Base-by-base conservation (phyloP, 2,888 invertebrate genomes). In the Homarus gammarus region DNA sequence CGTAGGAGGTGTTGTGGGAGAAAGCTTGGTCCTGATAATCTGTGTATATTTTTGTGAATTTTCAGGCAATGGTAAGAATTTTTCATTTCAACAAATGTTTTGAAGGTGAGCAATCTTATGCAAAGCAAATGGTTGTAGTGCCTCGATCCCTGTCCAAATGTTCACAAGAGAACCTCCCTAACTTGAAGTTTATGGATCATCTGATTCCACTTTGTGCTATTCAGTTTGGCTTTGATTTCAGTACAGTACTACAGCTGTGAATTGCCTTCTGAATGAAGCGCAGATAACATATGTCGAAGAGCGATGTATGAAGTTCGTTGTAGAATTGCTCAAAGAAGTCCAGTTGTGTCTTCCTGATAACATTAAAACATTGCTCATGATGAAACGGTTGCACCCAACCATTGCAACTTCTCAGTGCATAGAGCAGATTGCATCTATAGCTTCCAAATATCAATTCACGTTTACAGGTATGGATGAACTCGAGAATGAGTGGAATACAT, bases 381-480 rank as follows among this genome's bases (percentile, higher is more conserved):
- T 72, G 27, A 72, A 72, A 0, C 33, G 36, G 27, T 31, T 31
- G 31, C 2, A 51, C n/a, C n/a, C n/a, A 68, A 68, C 15, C 68
- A 68, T 68, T 72, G 72, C 72, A 72, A 72, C 33, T 72, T 72
- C 36, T 72, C 27, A 72, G 72, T 72, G 72, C 6, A 33, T 31
- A 72, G 72, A 33, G 33, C 27, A 72, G 27, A 33, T 72, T 72
- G 27, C 72, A 72, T 27, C 31, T 12, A 72, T 27, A 72, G 33
- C 72, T 72, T n/a, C 72, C 72, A 72, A 72, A 33, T 72, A 72
- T 72, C 36, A 33, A 33, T 72, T 33, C 72, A 72, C 40, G 72
- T 33, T 72, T 72, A 72, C 8, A 72, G 36, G 15, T 72, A 72
- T 72, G 40, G 18, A 72, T 72, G 33, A 72, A 72, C 36, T 72